Evolutionary conservation across 2,797 vertebrate species (phyloP).

Genomic region (Pangasius krempfi): DNA sequence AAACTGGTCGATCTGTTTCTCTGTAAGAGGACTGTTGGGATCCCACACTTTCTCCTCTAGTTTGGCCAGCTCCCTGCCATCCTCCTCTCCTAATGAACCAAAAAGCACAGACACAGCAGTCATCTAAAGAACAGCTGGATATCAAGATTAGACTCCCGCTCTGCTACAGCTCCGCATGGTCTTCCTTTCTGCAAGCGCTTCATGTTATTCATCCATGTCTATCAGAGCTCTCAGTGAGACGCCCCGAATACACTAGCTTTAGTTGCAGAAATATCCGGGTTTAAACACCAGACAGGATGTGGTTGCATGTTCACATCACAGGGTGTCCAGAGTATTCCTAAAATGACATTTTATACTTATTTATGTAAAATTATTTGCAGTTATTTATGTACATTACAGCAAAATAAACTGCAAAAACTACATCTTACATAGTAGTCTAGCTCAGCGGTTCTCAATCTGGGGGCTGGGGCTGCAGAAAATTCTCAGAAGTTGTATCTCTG

Average conservation of each 20-base stretch:
- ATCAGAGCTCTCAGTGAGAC: slow-evolving; percentile 9
- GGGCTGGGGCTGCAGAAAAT: background rate
- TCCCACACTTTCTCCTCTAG: slow-evolving; percentile 97
- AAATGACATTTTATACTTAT: background rate
- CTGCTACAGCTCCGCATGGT: background rate
- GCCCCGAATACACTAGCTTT: background rate
- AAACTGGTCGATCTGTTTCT: slow-evolving; percentile 99
- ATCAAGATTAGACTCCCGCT: slow-evolving; percentile 19
- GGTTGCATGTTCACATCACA: background rate
- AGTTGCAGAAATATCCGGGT: background rate
- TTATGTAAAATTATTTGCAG: background rate
- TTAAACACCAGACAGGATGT: background rate
- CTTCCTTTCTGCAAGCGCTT: background rate
- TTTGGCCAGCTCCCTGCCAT: slow-evolving; percentile 88
- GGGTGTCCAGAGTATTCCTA: background rate
- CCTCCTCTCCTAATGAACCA: slow-evolving; percentile 81
- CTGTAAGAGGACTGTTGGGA: slow-evolving; percentile 86
- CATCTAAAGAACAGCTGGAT: slow-evolving; percentile 32
- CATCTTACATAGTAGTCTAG: background rate
- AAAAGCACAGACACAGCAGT: slow-evolving; percentile 47
- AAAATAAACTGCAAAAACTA: background rate
- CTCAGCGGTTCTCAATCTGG: background rate
- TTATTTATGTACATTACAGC: background rate
- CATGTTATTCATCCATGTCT: slow-evolving; percentile 19
- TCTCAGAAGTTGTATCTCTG: background rate